Evolutionary conservation across 2,797 vertebrate species (phyloP), one percentile per base, ranked within the genome.

Genomic region (Cirrhinus molitorella): DNA sequence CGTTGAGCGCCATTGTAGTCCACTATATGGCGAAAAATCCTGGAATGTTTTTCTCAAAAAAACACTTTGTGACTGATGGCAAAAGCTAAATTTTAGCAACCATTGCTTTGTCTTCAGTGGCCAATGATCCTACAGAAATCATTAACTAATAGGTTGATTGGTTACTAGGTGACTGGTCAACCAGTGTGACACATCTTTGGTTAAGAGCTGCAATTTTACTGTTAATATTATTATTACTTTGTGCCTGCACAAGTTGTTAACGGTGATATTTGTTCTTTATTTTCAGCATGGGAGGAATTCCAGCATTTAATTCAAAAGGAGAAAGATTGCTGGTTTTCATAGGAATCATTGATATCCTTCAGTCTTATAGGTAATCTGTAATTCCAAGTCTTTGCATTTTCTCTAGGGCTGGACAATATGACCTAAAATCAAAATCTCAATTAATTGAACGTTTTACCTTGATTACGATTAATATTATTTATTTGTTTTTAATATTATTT

Each of bases 331-430:
- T 99, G 84, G 92, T 99, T 3, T 99, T 97, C 87, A 95, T 98
- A 0, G 98, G 98, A 40, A 97, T 99, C 90, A 99, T 99, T 43
- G 98, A 99, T 76, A 96, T 99, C 63, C 87, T 99, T 37, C 98
- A 99, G 91, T 97, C 98, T 2, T 99, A 99, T 88, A 97, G 98
- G 97, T 99, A 88, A 84, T 10, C 17, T 59, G 17, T 17, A 10
- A 65, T 45, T 31, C 3, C 31, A 31, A 34, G 51, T 16, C 10
- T 34, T 10, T 51, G 40, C 28, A 13, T 47, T 17, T 21, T 65
- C 13, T 49, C 11, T 2, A n/a, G 14, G 21, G 53, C 21, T 55
- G 53, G 53, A 9, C 9, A 21, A 11, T 55, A n/a, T 55, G 21
- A n/a, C 21, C 21, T 55, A 55, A 53, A 55, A 55, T 55, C 19